Evolutionary conservation across 2,113 vertebrate genomes (phyloP), one percentile per base, ranked within the genome.

Genomic region (Myotis yumanensis): DNA sequence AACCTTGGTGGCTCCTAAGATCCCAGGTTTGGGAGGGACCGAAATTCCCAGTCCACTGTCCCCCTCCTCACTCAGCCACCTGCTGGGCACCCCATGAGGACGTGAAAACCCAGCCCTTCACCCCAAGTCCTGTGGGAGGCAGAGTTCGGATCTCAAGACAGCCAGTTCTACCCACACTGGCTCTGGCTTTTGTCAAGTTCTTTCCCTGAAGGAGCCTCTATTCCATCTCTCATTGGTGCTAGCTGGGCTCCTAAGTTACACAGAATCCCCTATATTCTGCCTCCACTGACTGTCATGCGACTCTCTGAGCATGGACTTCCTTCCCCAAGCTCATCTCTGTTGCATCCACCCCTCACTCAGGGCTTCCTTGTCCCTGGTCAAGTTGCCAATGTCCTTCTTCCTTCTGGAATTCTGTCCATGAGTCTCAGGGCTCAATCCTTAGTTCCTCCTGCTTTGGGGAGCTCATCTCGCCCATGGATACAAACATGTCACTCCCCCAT

Each of bases 121-220:
- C 54, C 54, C 79, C 77, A 57, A 37, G 77, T 25, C 52, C 77
- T 22, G 10, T 10, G 4, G 46, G 46, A 71, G 32, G 48, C 48
- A n/a, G 48, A 77, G 30, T 30, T 52, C 48, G 1, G 75, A n/a
- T 32, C 75, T 77, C 48, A n/a, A n/a, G 48, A 52, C 51, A 5
- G 2, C 0, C 8, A 3, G 17, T 4, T 6, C 25, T 0, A 0
- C 23, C n/a, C 14, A 25, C 12, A 8, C 7, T 1, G 28, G 54
- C 37, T 77, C 76, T 17, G 11, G 35, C 32, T 37, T 59, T 37
- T 10, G 43, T 30, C 15, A 4, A n/a, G 11, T 28, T 68, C 32
- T 43, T 30, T 23, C 51, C 35, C 22, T 30, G 40, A 51, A 25
- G 6, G 40, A 23, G 43, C 32, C 37, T n/a, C n/a, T 8, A n/a